Conservation (phyloP, 1,140 invertebrate species). For the Zelostemma sp. region DNA sequence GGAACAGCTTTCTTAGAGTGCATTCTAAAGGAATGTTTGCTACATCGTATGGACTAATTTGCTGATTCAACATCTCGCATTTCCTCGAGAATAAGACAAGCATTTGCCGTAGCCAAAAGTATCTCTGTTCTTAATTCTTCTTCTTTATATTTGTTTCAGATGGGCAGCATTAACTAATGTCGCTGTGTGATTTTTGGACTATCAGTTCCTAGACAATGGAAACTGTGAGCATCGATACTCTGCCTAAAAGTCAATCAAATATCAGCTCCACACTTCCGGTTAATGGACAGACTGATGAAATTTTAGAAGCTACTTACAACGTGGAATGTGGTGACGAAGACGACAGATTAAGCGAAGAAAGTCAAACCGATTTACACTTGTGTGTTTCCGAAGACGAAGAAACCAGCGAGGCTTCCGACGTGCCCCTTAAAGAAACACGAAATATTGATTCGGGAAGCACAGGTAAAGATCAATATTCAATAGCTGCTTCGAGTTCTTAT, state of each 20-base stretch:
- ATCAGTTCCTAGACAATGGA: constrained; percentile 54
- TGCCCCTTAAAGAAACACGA: neutral
- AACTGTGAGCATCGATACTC: constrained; percentile 49
- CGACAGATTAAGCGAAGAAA: constrained; percentile 60
- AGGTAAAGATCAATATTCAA: too few relatives aligned
- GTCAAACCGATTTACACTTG: constrained; percentile 49
- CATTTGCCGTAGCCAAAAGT: too few relatives aligned
- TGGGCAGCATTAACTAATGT: constrained; percentile 1
- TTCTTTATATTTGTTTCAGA: constrained; percentile 3
- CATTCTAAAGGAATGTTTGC: too few relatives aligned
- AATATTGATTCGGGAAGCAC: neutral
- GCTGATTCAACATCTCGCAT: too few relatives aligned
- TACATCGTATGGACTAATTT: too few relatives aligned
- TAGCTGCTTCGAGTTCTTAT: neutral
- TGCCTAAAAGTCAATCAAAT: constrained; percentile 51
- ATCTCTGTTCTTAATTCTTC: too few relatives aligned
- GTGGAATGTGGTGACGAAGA: constrained; percentile 59
- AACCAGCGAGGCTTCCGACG: constrained; percentile 42
- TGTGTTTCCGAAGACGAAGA: constrained; percentile 64
- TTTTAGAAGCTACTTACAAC: constrained; percentile 23
- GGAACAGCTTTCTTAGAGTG: too few relatives aligned
- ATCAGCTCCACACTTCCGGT: constrained; percentile 35
- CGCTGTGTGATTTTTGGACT: constrained; percentile 33
- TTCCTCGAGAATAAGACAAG: too few relatives aligned
- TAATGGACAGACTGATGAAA: constrained; percentile 25